Evolutionary conservation across 2,888 invertebrate species (phyloP).

Genomic region (Seira ritae): DNA sequence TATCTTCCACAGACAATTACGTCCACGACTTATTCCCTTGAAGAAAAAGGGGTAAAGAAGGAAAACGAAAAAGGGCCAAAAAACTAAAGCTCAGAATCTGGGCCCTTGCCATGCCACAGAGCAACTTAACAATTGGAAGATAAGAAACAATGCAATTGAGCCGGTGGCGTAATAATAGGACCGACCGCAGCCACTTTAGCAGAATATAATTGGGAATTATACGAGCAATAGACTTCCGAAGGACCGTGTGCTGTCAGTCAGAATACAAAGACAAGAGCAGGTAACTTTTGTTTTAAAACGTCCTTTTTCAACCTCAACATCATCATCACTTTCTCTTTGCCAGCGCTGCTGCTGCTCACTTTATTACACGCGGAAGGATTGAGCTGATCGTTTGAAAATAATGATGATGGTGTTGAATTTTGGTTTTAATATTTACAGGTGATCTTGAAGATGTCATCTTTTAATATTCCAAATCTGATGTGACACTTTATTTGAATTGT

Average conservation of each 20-base stretch:
- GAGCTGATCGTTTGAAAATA: not conserved
- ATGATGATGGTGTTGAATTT: not conserved
- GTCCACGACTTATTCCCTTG: constrained; percentile 20
- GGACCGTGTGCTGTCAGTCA: constrained; percentile 29
- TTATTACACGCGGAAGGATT: not conserved
- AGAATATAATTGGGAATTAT: not conserved
- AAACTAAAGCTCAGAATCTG: not conserved
- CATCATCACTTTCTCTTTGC: not conserved
- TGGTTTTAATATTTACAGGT: no score
- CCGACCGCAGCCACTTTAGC: not conserved
- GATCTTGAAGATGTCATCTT: no score
- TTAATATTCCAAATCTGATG: no score
- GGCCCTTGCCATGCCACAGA: no score
- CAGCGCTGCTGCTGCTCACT: not conserved
- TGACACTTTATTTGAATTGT: no score
- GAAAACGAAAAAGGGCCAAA: constrained; percentile 16
- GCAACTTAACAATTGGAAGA: no score
- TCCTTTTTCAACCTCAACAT: constrained; percentile 26
- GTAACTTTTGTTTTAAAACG: constrained; percentile 44
- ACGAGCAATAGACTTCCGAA: not conserved
- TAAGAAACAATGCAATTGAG: not conserved
- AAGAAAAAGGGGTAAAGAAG: not conserved
- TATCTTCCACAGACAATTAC: constrained; percentile 36
- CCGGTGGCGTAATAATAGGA: not conserved
- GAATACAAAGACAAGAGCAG: not conserved